Percentiles rank a stretch among this genome's conserved stretches.
Conservation (phyloP, 2,797 vertebrate species). For the Ceyx erithaca region DNA sequence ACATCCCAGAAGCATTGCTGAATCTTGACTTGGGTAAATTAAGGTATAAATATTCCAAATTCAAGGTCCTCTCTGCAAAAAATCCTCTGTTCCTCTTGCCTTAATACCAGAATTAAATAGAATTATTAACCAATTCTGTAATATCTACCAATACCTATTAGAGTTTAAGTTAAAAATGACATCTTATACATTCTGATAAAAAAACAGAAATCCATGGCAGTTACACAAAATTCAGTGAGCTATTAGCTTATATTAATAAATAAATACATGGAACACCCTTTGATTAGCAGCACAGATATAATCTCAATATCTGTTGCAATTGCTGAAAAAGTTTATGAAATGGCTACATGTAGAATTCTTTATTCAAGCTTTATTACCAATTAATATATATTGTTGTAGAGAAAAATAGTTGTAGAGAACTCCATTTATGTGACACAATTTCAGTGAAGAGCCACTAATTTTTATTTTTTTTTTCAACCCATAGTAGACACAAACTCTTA, state of each 20-base stretch:
- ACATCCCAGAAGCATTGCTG: background rate
- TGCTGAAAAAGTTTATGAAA: background rate
- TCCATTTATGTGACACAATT: background rate
- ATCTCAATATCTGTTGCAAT: background rate
- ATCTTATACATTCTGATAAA: background rate
- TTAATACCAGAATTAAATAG: background rate
- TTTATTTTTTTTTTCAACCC: background rate
- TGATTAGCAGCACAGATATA: background rate
- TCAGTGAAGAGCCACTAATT: accelerated
- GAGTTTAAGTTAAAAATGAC: background rate
- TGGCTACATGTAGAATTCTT: background rate
- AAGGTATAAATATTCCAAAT: background rate
- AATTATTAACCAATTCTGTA: background rate
- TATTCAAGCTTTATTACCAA: background rate
- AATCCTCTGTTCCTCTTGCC: accelerated
- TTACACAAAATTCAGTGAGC: background rate
- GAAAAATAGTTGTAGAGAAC: background rate
- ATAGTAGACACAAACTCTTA: background rate
- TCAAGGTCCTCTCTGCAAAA: background rate
- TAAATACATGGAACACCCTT: accelerated
- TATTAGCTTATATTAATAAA: background rate
- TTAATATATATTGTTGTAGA: background rate
- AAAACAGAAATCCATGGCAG: background rate
- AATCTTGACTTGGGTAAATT: background rate
- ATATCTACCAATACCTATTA: background rate